Evolutionary conservation across 1,140 invertebrate genomes (phyloP).

Genomic region (Drosophila quadrilineata): DNA sequence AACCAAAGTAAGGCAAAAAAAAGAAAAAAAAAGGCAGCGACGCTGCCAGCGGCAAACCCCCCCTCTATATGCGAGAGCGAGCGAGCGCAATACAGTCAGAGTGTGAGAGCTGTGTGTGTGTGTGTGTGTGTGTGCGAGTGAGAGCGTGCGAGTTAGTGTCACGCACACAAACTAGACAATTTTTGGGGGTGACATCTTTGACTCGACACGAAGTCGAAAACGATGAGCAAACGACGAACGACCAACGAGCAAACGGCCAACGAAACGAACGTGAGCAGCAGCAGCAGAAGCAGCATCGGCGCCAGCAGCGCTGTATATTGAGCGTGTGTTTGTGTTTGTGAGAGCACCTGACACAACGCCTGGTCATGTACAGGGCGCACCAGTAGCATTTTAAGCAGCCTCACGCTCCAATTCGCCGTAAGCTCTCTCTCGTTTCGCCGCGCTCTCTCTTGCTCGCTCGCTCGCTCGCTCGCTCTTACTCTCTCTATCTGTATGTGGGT

Average conservation of each 20-base stretch:
- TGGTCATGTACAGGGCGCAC: constrained; percentile 77
- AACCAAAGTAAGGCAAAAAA: constrained; percentile 78
- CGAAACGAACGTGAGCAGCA: constrained; percentile 38
- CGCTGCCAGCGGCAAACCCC: constrained; percentile 24
- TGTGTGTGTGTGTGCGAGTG: background rate
- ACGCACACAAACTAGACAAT: constrained; percentile 47
- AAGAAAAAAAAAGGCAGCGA: constrained; percentile 64
- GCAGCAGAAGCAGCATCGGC: constrained; percentile 24
- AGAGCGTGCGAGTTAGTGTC: constrained; percentile 19
- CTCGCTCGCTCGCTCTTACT: background rate
- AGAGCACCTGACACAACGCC: constrained; percentile 72
- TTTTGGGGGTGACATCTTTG: constrained; percentile 77
- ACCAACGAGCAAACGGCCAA: constrained; percentile 19
- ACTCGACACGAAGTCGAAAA: constrained; percentile 56
- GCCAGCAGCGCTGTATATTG: constrained; percentile 4
- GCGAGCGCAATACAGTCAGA: background rate
- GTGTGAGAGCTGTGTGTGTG: background rate
- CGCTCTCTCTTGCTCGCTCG: background rate
- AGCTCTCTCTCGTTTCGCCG: constrained; percentile 40
- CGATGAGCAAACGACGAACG: constrained; percentile 17
- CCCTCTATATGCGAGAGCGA: constrained; percentile 2
- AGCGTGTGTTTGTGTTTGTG: constrained; percentile 39
- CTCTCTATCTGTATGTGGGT: constrained; percentile 14
- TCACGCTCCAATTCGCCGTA: constrained; percentile 72
- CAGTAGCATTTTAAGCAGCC: constrained; percentile 81